These are phyloP conservation scores for Mizuhopecten yessoensis DNA, from an alignment of 1,140 invertebrate species.

Conservation along the genomic window DNA sequence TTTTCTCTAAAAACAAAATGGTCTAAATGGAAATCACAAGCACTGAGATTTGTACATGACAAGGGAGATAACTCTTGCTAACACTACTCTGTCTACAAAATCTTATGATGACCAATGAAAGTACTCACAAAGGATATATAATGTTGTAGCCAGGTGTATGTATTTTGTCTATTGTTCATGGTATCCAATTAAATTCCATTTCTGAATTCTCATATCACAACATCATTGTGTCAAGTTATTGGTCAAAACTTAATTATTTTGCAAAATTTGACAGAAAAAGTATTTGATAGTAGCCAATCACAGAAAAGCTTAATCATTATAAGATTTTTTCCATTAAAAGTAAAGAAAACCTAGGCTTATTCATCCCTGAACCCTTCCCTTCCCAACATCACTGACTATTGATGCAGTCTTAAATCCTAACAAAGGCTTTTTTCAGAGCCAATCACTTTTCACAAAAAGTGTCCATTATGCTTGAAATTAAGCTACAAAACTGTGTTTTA, in stretches of 20 bases:
- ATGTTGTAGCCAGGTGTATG: conserved; percentile 19
- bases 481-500: too few relatives aligned
- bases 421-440: too few relatives aligned
- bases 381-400: too few relatives aligned
- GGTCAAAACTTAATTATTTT: too few relatives aligned
- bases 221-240: too few relatives aligned
- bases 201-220: not conserved
- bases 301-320: not conserved
- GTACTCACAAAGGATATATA: not conserved
- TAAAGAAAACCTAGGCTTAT: too few relatives aligned
- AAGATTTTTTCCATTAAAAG: too few relatives aligned
- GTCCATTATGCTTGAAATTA: too few relatives aligned
- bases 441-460: too few relatives aligned
- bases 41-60: not conserved
- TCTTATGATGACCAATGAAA: not conserved
- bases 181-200: not conserved
- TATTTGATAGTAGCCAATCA: not conserved
- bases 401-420: too few relatives aligned
- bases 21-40: not conserved
- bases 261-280: not conserved
- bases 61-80: not conserved
- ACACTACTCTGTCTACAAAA: not conserved
- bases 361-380: not conserved
- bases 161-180: not conserved
- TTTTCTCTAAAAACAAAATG: not conserved